Evolutionary conservation across 2,888 invertebrate genomes (phyloP), one percentile per base, ranked within the genome.

Genomic region (Axea sp.): DNA sequence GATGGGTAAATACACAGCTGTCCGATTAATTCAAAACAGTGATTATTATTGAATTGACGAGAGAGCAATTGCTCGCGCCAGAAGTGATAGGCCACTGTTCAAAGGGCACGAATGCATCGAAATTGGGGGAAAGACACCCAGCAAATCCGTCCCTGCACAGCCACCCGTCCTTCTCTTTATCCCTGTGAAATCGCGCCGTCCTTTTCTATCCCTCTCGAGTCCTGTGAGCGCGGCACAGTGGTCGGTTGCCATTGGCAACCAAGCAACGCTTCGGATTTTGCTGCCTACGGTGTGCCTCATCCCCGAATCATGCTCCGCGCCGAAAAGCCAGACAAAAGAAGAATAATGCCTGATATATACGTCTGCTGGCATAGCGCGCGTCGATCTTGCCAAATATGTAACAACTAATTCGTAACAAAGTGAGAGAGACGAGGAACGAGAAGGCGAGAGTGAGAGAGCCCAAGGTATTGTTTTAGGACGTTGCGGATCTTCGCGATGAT

Each of bases 271-370:
- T 69, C 64, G 74, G 68, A 69, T 74, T 74, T 68, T 59, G 68
- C 60, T 68, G 55, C 67, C 59, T 64, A 62, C 51, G 53, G 67
- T 60, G 35, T 64, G 47, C 55, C 62, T 43, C 73, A 73, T 68
- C 65, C 73, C 67, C 41, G 53, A 41, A 45, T 41, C 64, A 28
- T 45, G 55, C 45, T 22, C 41, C 33, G 43, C 28, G 72, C 59
- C 72, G 64, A 72, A 72, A 72, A 72, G 64, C 59, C 68, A 74
- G 74, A 74, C 68, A 74, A 74, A 74, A 74, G 73, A 73, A 73
- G 73, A 73, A 64, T 73, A 62, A 73, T 68, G 43, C 47, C 31
- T 17, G 53, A 65, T 53, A 19, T 62, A 45, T 47, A 28, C 11
- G 55, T 57, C 55, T 31, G 64, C 49, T 17, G 51, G 51, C 60